phyloP scores from a whole-genome alignment of 2,113 vertebrate species.

The Addax nasomaculatus region DNA sequence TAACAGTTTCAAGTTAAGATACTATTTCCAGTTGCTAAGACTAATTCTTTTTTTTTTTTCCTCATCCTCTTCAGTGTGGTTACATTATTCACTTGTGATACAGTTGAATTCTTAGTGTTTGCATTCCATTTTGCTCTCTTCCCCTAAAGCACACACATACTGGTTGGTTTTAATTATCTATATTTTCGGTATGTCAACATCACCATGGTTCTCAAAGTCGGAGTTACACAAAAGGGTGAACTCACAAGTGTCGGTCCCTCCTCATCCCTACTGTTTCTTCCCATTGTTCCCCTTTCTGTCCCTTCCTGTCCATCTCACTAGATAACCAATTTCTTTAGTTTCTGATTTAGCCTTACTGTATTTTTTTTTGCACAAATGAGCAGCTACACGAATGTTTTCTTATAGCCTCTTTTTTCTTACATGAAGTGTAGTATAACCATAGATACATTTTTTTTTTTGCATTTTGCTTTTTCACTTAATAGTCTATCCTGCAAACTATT shows the following conservation, averaged over 20 bases:
- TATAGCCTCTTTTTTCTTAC: not conserved
- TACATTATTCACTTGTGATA: not conserved
- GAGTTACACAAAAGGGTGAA: not conserved
- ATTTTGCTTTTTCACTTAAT: not conserved
- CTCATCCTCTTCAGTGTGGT: not conserved
- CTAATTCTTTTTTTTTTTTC: not conserved
- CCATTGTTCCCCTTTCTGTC: not conserved
- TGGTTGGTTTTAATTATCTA: conserved; percentile 10
- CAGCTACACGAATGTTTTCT: not conserved
- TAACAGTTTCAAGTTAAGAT: not conserved
- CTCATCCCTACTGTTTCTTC: not conserved
- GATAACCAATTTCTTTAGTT: not conserved
- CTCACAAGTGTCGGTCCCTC: not conserved
- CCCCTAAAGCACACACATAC: not conserved
- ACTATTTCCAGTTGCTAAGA: not conserved
- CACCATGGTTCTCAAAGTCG: not conserved
- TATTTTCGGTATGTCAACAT: not conserved
- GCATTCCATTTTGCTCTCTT: not conserved
- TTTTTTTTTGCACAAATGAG: not conserved
- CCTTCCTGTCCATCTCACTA: not conserved
- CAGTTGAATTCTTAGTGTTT: not conserved
- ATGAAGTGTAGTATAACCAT: not conserved
- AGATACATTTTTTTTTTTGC: not conserved
- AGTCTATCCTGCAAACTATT: not conserved
- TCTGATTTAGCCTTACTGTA: not conserved